These are phyloP conservation scores for Coracopsis vasa DNA, from an alignment of 2,113 vertebrate species.

Conservation along the genomic window DNA sequence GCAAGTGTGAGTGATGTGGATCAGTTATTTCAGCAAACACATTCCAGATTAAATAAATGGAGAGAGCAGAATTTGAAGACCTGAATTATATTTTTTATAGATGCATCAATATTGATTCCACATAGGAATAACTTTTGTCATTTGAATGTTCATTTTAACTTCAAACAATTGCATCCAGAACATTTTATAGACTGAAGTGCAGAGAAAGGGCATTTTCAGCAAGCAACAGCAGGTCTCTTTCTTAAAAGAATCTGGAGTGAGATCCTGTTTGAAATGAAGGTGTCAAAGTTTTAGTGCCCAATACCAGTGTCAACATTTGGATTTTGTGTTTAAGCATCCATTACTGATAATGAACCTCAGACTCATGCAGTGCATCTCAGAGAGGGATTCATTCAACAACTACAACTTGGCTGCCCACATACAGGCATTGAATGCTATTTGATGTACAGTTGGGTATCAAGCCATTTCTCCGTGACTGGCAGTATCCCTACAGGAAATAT, in stretches of 20 bases:
- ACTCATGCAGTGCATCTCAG: not conserved
- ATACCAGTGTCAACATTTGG: rapidly evolving
- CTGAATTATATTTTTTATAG: not conserved
- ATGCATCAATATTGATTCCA: not conserved
- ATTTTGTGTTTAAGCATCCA: not conserved
- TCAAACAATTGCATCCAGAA: not conserved
- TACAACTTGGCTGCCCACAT: not conserved
- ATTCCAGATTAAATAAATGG: not conserved
- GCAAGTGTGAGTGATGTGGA: too few relatives aligned
- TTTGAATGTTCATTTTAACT: not conserved
- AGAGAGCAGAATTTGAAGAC: not conserved
- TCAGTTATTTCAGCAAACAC: not conserved
- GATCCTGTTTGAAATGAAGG: not conserved
- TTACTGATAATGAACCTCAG: not conserved
- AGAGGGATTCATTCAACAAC: not conserved
- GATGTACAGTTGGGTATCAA: too few relatives aligned
- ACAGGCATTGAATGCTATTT: not conserved
- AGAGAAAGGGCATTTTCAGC: not conserved
- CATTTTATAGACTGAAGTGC: not conserved
- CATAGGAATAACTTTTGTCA: not conserved
- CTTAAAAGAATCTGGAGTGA: not conserved
- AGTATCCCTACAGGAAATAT: not conserved
- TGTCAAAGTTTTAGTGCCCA: not conserved
- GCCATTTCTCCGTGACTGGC: not conserved
- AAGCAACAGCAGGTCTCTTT: not conserved